Conservation (phyloP, 2,888 invertebrate species). For the Cephus nigrinus region DNA sequence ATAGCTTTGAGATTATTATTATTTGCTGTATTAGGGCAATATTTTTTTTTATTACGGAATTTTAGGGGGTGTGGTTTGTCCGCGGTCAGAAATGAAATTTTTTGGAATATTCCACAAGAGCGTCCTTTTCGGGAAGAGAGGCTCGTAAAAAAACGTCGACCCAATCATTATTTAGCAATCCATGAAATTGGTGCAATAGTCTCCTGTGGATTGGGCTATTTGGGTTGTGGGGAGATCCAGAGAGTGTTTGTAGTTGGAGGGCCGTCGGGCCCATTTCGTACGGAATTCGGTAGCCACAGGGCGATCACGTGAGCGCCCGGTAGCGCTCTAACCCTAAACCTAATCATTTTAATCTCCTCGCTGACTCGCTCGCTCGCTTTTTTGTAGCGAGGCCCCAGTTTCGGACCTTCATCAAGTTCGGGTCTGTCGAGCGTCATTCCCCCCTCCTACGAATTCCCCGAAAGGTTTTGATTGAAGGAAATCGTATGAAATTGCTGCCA, state of each 20-base stretch:
- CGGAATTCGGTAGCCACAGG: constrained; percentile 62
- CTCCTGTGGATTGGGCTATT: constrained; percentile 10
- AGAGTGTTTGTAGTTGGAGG: constrained; percentile 64
- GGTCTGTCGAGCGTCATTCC: constrained; percentile 13
- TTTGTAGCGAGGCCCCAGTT: constrained; percentile 28
- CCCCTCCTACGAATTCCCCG: constrained; percentile 34
- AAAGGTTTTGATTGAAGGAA: constrained; percentile 43
- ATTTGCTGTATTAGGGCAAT: neutral
- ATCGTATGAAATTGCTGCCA: constrained; percentile 28
- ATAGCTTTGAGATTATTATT: neutral
- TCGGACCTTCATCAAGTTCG: constrained; percentile 29
- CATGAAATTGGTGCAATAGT: constrained; percentile 19
- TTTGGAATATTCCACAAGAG: neutral
- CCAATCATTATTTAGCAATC: constrained; percentile 17
- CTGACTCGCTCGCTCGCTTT: constrained; percentile 19
- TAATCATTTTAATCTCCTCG: constrained; percentile 55
- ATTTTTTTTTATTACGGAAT: neutral
- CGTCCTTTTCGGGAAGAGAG: neutral
- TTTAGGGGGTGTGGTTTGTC: neutral
- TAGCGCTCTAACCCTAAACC: constrained; percentile 52
- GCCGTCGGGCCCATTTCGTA: constrained; percentile 70
- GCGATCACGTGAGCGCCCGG: constrained; percentile 55
- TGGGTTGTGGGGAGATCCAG: constrained; percentile 66
- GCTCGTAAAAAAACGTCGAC: neutral
- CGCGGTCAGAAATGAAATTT: neutral